A percentile compares a stretch with the other conserved stretches of the same genome.
Evolutionary conservation across 2,113 vertebrate species (phyloP).

Genomic region (Pituophis catenifer): DNA sequence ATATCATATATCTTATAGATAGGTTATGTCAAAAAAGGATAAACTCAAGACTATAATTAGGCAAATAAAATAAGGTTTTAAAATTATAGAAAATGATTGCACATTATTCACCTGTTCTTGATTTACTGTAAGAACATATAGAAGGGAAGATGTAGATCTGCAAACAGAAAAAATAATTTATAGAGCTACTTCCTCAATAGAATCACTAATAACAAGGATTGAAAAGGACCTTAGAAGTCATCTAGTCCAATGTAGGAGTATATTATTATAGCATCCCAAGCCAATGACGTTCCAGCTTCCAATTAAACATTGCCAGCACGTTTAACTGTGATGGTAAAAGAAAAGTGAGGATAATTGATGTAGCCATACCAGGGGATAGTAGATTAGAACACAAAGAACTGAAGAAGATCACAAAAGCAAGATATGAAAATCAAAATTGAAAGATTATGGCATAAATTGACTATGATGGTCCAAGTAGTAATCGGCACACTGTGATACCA

Average conservation of each 20-base stretch:
- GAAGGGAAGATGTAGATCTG: neutral
- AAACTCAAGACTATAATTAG: neutral
- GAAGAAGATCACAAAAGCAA: too few relatives aligned
- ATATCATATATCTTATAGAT: neutral
- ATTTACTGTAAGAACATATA: neutral
- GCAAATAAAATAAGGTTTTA: neutral
- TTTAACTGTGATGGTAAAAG: too few relatives aligned
- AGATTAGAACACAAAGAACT: too few relatives aligned
- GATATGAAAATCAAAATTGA: too few relatives aligned
- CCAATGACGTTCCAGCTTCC: neutral
- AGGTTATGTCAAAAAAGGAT: neutral
- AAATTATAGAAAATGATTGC: constrained; percentile 10
- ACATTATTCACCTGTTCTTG: constrained; percentile 44
- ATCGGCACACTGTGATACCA: neutral
- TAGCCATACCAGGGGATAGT: too few relatives aligned
- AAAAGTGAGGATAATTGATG: too few relatives aligned
- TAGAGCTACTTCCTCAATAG: neutral
- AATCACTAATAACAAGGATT: neutral
- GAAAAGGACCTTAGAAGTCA: neutral
- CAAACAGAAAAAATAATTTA: neutral
- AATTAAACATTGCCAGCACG: neutral
- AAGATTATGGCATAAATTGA: too few relatives aligned
- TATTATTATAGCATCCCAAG: neutral
- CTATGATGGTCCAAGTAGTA: neutral
- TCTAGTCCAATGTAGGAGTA: neutral